Evolutionary conservation across 2,797 vertebrate species (phyloP).

Genomic region (Xiphorhynchus erythropygius): DNA sequence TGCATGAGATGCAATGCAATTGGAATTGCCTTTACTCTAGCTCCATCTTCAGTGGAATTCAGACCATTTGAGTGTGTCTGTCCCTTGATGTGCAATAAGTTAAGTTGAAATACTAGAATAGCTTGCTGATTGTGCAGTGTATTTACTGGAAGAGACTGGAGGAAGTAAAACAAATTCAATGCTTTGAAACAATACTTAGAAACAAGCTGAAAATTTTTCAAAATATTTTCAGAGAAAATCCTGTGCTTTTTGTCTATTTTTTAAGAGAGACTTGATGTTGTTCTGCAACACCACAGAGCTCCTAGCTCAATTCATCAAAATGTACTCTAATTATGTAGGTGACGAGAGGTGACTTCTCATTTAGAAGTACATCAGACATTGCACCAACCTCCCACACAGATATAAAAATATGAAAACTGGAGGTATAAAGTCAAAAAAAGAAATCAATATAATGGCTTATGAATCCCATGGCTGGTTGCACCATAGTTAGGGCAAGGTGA

Average conservation of each 20-base stretch:
- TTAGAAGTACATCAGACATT: neutral
- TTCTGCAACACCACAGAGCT: neutral
- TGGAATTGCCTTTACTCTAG: constrained; percentile 53
- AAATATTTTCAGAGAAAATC: neutral
- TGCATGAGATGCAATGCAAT: neutral
- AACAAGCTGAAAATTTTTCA: neutral
- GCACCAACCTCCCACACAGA: neutral
- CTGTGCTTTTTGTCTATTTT: neutral
- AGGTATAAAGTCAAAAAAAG: neutral
- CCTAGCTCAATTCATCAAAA: neutral
- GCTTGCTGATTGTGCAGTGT: neutral
- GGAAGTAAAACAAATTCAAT: neutral
- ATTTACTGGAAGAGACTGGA: neutral
- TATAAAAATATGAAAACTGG: neutral
- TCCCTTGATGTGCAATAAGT: neutral
- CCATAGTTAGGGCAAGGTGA: neutral
- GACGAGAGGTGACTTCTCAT: neutral
- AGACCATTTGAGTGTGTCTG: neutral
- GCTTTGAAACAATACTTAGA: neutral
- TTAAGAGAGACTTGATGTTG: neutral
- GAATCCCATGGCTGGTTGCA: neutral
- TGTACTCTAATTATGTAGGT: neutral
- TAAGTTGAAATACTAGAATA: neutral
- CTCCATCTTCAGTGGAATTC: constrained; percentile 62
- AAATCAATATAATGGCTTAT: neutral